These are phyloP conservation scores for Solenopsis fugax DNA, from an alignment of 1,140 invertebrate species.

Conservation along the genomic window DNA sequence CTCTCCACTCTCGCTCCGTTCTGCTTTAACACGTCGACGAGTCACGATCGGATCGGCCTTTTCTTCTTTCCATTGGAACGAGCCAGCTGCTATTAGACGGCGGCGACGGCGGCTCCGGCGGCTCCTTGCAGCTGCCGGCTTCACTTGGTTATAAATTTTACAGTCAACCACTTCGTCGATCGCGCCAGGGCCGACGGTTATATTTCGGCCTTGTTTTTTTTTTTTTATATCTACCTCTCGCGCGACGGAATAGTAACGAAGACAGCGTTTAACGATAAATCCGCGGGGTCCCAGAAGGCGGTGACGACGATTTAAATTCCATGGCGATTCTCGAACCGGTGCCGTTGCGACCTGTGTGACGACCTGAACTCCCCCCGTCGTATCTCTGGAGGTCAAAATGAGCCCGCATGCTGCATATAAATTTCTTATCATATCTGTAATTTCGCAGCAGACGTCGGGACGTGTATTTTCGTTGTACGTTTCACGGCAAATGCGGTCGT, in stretches of 20 bases:
- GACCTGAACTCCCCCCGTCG: not conserved
- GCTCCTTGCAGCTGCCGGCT: slow-evolving; percentile 53
- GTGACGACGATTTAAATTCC: slow-evolving; percentile 36
- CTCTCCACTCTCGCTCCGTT: slow-evolving; percentile 36
- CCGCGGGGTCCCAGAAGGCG: not conserved
- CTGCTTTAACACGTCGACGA: slow-evolving; percentile 59
- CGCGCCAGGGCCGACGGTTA: not conserved
- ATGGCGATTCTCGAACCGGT: not conserved
- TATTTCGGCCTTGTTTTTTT: not conserved
- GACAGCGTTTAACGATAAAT: slow-evolving; percentile 7
- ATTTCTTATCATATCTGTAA: slow-evolving; percentile 52
- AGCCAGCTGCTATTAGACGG: slow-evolving; percentile 59
- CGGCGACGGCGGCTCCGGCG: not conserved
- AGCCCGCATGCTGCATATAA: slow-evolving; percentile 42
- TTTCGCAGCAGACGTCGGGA: not conserved
- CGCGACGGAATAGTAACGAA: slow-evolving; percentile 3
- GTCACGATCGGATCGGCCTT: slow-evolving; percentile 60
- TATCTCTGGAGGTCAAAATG: slow-evolving; percentile 36
- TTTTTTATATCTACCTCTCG: not conserved
- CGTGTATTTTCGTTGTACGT: slow-evolving; percentile 13
- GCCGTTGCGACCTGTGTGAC: not conserved
- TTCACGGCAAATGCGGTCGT: not conserved
- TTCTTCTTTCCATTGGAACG: slow-evolving; percentile 35
- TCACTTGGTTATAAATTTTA: slow-evolving; percentile 59
- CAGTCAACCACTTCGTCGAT: slow-evolving; percentile 39